Conservation (phyloP, 2,888 invertebrate genomes). For the Escarpia spicata region DNA sequence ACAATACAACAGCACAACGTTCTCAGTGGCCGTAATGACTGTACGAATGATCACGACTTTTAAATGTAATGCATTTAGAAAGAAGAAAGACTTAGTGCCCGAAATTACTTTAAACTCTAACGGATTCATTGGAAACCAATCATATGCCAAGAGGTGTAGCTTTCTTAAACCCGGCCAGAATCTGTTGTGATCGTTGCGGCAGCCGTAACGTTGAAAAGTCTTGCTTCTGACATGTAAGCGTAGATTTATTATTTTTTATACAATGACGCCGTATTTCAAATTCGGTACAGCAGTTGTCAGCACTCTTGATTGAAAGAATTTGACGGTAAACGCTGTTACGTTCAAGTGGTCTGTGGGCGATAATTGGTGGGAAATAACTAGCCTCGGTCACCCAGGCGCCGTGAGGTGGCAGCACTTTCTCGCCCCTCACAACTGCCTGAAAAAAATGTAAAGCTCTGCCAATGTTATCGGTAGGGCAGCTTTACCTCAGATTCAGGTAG, state of each 20-base stretch:
- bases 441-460: too few species aligned
- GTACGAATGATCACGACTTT: too few species aligned
- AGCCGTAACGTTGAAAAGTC: background rate
- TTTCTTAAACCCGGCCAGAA: background rate
- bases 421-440: too few species aligned
- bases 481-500: too few species aligned
- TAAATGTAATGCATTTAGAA: too few species aligned
- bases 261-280: conserved; percentile 21
- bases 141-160: background rate
- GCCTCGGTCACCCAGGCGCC: too few species aligned
- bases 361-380: background rate
- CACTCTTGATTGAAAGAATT: conserved; percentile 28
- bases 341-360: background rate
- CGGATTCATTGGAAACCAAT: background rate
- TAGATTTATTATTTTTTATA: background rate
- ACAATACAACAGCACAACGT: too few species aligned
- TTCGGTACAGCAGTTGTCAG: conserved; percentile 13
- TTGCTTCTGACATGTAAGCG: background rate
- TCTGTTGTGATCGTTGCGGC: background rate
- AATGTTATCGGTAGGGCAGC: too few species aligned
- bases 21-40: too few species aligned
- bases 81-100: too few species aligned
- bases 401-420: too few species aligned
- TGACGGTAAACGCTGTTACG: conserved; percentile 24
- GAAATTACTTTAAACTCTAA: too few species aligned